Conservation (phyloP, 2,888 invertebrate genomes). For the Macropis europaea region DNA sequence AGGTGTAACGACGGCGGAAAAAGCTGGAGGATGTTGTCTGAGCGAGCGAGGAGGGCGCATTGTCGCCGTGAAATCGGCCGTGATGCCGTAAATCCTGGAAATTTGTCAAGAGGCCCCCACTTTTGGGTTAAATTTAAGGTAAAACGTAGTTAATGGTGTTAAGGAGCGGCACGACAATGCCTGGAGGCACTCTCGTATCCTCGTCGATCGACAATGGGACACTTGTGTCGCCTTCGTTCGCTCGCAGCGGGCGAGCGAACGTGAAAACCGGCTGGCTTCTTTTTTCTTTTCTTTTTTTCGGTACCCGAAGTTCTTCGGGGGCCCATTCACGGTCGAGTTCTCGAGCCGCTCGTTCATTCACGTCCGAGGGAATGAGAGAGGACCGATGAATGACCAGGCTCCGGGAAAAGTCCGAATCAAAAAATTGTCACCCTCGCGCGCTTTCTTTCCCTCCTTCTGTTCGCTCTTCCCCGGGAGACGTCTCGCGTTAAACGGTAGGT, state of each 20-base stretch:
- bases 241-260: conserved; percentile 53
- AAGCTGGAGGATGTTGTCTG: conserved; percentile 31
- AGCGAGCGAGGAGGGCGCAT: conserved; percentile 50
- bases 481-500: conserved; percentile 8
- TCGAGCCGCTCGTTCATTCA: conserved; percentile 45
- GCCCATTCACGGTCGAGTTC: conserved; percentile 48
- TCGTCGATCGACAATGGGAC: conserved; percentile 71
- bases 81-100: conserved; percentile 70
- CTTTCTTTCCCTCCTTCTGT: conserved; percentile 32
- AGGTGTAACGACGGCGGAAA: background rate
- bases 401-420: conserved; percentile 55
- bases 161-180: conserved; percentile 73
- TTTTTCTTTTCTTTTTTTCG: conserved; percentile 40
- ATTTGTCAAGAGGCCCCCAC: conserved; percentile 78
- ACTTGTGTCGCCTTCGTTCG: conserved; percentile 74
- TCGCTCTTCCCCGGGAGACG: conserved; percentile 3
- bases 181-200: conserved; percentile 66
- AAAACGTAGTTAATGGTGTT: conserved; percentile 79
- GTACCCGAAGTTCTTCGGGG: conserved; percentile 13
- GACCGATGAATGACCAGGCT: conserved; percentile 46
- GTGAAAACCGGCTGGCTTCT: conserved; percentile 60
- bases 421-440: conserved; percentile 51
- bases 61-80: conserved; percentile 63
- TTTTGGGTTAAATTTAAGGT: conserved; percentile 78
- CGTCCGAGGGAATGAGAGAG: conserved; percentile 13